Percentiles rank a stretch among this genome's conserved stretches.
Conservation (phyloP, 2,113 vertebrate genomes). For the Hemichromis elongatus region DNA sequence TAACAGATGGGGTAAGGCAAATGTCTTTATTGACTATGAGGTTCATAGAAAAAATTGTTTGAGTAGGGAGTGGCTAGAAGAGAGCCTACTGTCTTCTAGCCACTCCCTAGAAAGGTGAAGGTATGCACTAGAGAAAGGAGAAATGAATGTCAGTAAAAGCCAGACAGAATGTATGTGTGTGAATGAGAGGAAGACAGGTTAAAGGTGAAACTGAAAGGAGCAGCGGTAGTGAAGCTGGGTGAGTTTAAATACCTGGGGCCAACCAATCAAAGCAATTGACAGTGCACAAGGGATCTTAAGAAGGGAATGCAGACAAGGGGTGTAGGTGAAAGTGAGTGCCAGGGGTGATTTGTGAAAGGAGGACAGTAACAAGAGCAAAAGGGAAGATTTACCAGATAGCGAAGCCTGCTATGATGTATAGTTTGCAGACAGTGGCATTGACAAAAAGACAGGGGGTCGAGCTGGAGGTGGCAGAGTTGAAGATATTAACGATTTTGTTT, state of each 20-base stretch:
- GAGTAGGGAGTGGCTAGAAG: not conserved
- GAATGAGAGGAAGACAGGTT: not conserved
- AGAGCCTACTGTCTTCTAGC: not conserved
- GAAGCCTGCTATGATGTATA: not conserved
- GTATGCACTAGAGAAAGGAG: not conserved
- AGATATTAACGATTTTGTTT: not conserved
- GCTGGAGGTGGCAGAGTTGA: not conserved
- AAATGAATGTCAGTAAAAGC: not conserved
- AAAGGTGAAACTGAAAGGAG: not conserved
- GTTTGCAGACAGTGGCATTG: not conserved
- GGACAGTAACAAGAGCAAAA: not conserved
- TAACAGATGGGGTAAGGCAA: not conserved
- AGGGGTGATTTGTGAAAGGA: not conserved
- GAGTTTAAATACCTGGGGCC: not conserved
- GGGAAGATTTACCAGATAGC: not conserved
- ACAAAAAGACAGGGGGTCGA: not conserved
- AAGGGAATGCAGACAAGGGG: not conserved
- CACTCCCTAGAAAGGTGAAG: not conserved
- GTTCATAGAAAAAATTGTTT: not conserved
- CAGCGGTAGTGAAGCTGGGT: not conserved
- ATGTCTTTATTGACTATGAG: not conserved
- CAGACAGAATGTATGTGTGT: not conserved
- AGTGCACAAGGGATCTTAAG: not conserved
- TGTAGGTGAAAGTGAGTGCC: not conserved
- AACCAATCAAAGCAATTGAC: not conserved